Evolutionary conservation across 2,888 invertebrate genomes (phyloP).

Genomic region (Hololepta plana): DNA sequence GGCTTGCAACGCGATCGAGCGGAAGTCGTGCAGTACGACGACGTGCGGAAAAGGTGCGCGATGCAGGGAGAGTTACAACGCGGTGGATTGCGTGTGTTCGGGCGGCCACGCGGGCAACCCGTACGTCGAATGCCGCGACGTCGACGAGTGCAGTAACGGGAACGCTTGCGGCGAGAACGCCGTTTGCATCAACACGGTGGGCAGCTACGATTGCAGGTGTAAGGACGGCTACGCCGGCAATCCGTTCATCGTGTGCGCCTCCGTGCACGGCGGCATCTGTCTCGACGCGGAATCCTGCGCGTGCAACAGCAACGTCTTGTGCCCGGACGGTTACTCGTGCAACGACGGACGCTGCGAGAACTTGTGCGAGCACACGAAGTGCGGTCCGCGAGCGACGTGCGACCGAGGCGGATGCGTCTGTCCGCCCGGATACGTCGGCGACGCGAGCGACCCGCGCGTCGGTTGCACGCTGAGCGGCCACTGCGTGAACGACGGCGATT

Average conservation of each 20-base stretch:
- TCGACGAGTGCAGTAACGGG: constrained; percentile 59
- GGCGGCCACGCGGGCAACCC: constrained; percentile 76
- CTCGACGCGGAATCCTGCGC: constrained; percentile 48
- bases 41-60: constrained; percentile 40
- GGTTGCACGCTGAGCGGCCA: constrained; percentile 61
- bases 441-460: constrained; percentile 46
- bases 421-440: constrained; percentile 57
- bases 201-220: constrained; percentile 80
- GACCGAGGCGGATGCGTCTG: constrained; percentile 65
- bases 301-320: constrained; percentile 51
- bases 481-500: constrained; percentile 67
- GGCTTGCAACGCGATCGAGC: constrained; percentile 57
- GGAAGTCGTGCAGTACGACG: constrained; percentile 12
- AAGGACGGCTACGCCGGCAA: constrained; percentile 70
- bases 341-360: constrained; percentile 56
- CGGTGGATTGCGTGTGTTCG: constrained; percentile 66
- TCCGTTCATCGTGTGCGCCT: constrained; percentile 68
- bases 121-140: constrained; percentile 66
- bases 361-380: constrained; percentile 53
- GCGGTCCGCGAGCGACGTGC: constrained; percentile 69
- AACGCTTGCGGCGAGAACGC: constrained; percentile 73
- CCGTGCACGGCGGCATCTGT: constrained; percentile 47
- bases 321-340: constrained; percentile 62
- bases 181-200: constrained; percentile 76
- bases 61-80: constrained; percentile 56